phyloP scores from a whole-genome alignment of 1,140 invertebrate species.

The Stegodyphus mimosarum region DNA sequence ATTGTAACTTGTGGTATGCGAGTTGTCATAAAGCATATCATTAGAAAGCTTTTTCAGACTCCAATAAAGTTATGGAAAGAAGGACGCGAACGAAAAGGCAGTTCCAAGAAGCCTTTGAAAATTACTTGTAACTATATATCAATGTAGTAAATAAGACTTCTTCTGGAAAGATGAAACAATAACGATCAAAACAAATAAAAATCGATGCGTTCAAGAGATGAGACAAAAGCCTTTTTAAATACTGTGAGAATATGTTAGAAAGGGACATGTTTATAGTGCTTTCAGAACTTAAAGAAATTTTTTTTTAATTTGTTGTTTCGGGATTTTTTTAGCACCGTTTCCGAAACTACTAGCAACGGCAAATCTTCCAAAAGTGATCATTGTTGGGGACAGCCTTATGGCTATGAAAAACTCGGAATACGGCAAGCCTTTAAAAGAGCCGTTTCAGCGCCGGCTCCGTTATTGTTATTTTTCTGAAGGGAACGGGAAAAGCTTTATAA shows the following conservation, averaged over 20 bases:
- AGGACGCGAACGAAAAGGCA: neutral
- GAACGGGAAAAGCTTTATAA: constrained; percentile 28
- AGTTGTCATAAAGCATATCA: too few relatives aligned
- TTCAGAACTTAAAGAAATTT: neutral
- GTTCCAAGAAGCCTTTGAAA: neutral
- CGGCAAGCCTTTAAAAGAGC: constrained; percentile 26
- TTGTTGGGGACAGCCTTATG: constrained; percentile 6
- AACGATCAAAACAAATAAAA: constrained; percentile 16
- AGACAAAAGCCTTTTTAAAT: constrained; percentile 8
- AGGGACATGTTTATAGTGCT: constrained; percentile 20
- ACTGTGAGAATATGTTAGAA: constrained; percentile 14
- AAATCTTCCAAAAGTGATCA: constrained; percentile 27
- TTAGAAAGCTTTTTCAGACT: too few relatives aligned
- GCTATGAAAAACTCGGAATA: constrained; percentile 38
- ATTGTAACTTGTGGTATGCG: too few relatives aligned
- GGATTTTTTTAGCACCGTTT: neutral
- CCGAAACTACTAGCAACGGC: constrained; percentile 2
- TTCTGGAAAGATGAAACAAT: constrained; percentile 3
- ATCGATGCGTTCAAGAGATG: neutral
- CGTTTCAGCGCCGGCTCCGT: constrained; percentile 2
- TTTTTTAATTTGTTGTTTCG: neutral
- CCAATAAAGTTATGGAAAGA: too few relatives aligned
- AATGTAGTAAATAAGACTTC: neutral
- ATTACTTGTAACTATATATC: neutral
- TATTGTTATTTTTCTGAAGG: constrained; percentile 31